phyloP scores from a whole-genome alignment of 2,113 vertebrate genomes.

The Semnornis frantzii region DNA sequence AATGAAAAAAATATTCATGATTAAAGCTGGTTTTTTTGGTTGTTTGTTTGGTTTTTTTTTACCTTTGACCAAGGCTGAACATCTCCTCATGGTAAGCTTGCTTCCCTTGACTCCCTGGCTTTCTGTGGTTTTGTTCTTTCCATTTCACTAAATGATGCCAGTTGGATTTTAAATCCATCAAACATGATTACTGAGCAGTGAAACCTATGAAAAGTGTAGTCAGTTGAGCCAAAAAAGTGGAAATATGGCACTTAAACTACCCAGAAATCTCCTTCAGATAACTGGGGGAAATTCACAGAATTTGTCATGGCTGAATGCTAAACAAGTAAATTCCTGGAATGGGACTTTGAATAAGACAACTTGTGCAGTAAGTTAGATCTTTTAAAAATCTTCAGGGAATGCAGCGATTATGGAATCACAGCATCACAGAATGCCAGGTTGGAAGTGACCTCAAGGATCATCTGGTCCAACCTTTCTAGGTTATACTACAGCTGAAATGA shows the following conservation, averaged over 20 bases:
- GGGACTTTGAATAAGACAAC: background rate
- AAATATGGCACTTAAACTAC: background rate
- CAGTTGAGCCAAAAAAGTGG: background rate
- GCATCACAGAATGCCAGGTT: too few relatives aligned
- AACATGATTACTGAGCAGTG: background rate
- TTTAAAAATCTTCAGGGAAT: background rate
- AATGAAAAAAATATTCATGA: background rate
- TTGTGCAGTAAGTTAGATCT: background rate
- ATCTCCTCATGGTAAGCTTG: background rate
- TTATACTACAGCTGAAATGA: too few relatives aligned
- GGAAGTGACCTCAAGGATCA: too few relatives aligned
- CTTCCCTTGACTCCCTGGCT: background rate
- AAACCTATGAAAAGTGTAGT: background rate
- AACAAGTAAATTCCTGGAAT: background rate
- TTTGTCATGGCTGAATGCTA: background rate
- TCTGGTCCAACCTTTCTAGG: too few relatives aligned
- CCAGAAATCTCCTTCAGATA: background rate
- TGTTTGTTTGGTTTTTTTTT: background rate
- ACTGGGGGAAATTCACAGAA: background rate
- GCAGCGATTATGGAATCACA: background rate
- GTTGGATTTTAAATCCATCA: conserved; percentile 29
- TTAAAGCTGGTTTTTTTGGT: background rate
- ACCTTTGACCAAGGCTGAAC: background rate
- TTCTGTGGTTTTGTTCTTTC: background rate
- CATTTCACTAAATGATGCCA: conserved; percentile 5